A percentile compares a stretch with the other conserved stretches of the same genome.
Conservation (phyloP, 2,113 vertebrate genomes). For the Cyprinus carpio region DNA sequence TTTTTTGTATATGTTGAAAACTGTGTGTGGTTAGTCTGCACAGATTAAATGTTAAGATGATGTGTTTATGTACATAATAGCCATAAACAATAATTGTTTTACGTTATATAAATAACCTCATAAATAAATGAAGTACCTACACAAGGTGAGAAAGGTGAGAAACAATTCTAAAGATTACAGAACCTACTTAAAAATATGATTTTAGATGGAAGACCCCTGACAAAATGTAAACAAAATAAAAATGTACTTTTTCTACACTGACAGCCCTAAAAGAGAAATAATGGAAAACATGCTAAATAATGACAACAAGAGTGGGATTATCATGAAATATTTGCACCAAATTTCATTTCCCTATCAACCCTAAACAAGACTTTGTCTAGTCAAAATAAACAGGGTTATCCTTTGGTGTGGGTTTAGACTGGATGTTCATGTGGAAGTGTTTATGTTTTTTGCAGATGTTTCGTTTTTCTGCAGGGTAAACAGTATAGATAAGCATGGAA, state of each 20-base stretch:
- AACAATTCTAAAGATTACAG: not conserved
- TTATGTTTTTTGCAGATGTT: slow-evolving; percentile 3
- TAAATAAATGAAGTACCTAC: not conserved
- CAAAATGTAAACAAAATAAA: not conserved
- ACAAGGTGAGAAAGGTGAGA: not conserved
- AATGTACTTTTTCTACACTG: not conserved
- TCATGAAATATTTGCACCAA: slow-evolving; percentile 11
- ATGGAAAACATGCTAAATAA: not conserved
- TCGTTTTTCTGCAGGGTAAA: slow-evolving; percentile 20
- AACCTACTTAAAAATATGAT: not conserved
- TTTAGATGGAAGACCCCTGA: not conserved
- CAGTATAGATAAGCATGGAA: not conserved
- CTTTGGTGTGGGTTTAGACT: not conserved
- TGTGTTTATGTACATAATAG: not conserved
- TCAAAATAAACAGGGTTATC: slow-evolving; percentile 11
- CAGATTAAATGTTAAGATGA: not conserved
- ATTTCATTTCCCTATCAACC: slow-evolving; percentile 9
- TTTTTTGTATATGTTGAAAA: not conserved
- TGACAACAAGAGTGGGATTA: slow-evolving; percentile 26
- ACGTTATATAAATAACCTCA: not conserved
- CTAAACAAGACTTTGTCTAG: slow-evolving; percentile 34
- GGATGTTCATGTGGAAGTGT: not conserved
- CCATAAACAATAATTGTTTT: not conserved
- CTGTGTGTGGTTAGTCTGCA: not conserved
- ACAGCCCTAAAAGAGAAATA: not conserved